Evolutionary conservation across 2,113 vertebrate genomes (phyloP), one percentile per base, ranked within the genome.

Genomic region (Gallinago jamesoni): DNA sequence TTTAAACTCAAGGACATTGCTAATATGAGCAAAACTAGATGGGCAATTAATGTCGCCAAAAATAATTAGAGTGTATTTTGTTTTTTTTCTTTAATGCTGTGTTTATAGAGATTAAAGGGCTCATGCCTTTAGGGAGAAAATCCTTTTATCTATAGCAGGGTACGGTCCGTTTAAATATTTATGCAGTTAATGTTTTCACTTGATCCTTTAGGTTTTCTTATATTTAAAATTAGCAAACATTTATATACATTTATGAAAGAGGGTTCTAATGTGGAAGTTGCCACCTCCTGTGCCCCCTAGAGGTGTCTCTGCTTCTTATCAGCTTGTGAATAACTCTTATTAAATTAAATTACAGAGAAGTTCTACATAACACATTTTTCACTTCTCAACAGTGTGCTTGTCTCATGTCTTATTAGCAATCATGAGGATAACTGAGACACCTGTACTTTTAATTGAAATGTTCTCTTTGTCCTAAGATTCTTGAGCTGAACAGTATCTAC

Each of bases 221-320:
- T 28, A 23, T 63, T 59, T 69, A 10, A 50, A 86, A 86, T 55
- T 70, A 81, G 5, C 8, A 48, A 18, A 30, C 5, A n/a, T 90
- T 75, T 72, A 35, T 35, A 82, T 28, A 43, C 4, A 16, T 82
- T 66, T 39, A 33, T 45, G 22, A 31, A 69, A 90, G 35, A 82
- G 2, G 4, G 2, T 57, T 23, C 15, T 76, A 85, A 82, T 76
- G 14, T 60, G 2, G 48, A 83, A 90, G 0, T 39, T 96, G 31
- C 5, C 0, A 0, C 18, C 78, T 85, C 41, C 4, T 62, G 7
- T 75, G 16, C 6, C 13, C 33, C 31, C 35, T 83, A 60, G 7
- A 64, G 39, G 41, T 19, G n/a, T 6, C 8, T 68, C 18, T 75
- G 12, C 19, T 78, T 94, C 47, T 35, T 68, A 43, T 33, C 30